Evolutionary conservation across 2,888 invertebrate genomes (phyloP).

Genomic region (Pseudococcus viburni): DNA sequence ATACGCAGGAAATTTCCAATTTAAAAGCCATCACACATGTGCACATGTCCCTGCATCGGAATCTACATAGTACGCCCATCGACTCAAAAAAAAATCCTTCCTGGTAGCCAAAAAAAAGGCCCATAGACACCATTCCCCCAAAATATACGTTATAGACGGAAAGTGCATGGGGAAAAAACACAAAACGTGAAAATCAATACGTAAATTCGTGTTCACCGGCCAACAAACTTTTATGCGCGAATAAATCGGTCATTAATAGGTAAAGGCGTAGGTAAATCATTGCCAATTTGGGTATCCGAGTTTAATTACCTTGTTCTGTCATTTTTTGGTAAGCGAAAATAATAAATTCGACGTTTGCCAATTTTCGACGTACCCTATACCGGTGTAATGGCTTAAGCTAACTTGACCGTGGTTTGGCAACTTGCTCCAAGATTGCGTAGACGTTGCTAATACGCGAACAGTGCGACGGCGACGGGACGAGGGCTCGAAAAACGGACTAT

Average conservation of each 20-base stretch:
- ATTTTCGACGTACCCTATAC: constrained; percentile 51
- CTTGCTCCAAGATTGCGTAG: constrained; percentile 53
- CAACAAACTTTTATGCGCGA: constrained; percentile 42
- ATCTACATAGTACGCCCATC: constrained; percentile 24
- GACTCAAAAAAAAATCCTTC: neutral
- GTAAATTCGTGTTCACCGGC: constrained; percentile 7
- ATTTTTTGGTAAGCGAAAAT: constrained; percentile 39
- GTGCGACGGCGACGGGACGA: neutral
- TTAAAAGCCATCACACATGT: constrained; percentile 36
- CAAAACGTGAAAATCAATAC: neutral
- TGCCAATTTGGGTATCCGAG: constrained; percentile 11
- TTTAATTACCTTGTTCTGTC: constrained; percentile 57
- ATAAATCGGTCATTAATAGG: constrained; percentile 32
- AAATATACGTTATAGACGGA: neutral
- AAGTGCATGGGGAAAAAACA: neutral
- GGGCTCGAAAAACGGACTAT: constrained; percentile 36
- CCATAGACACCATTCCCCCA: neutral
- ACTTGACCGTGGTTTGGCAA: constrained; percentile 63
- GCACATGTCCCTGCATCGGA: neutral
- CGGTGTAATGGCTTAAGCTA: constrained; percentile 57
- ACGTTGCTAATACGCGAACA: constrained; percentile 35
- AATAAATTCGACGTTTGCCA: constrained; percentile 51
- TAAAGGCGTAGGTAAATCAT: constrained; percentile 38
- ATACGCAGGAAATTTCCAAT: constrained; percentile 44
- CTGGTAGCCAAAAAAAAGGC: neutral